These are phyloP conservation scores for Hoplostethus atlanticus DNA, from an alignment of 2,797 vertebrate species.

Conservation along the genomic window DNA sequence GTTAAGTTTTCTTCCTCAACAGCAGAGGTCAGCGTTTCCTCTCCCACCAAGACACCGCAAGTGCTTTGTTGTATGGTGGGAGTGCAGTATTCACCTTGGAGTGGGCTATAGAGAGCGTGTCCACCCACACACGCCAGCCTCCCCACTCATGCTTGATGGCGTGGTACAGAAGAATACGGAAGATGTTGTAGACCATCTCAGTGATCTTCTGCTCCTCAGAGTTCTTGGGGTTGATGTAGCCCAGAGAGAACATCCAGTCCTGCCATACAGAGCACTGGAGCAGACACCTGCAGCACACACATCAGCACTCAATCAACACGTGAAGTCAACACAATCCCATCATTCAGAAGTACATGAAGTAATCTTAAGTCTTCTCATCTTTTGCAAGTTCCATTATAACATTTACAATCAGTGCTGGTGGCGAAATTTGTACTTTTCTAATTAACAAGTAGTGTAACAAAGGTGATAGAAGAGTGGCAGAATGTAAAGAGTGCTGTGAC, in stretches of 20 bases:
- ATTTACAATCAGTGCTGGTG: not conserved
- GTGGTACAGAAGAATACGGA: conserved; percentile 97
- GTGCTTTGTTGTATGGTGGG: conserved; percentile 85
- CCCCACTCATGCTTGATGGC: conserved; percentile 99
- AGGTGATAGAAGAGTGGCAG: not conserved
- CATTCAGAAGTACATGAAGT: not conserved
- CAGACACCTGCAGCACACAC: conserved; percentile 87
- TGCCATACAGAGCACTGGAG: conserved; percentile 99
- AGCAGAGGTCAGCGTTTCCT: conserved; percentile 69
- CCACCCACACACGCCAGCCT: conserved; percentile 99
- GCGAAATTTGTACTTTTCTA: not conserved
- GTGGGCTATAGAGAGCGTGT: conserved; percentile 98
- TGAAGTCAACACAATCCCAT: no score
- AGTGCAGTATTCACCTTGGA: conserved; percentile 92
- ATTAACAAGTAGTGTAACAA: no score
- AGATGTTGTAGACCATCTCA: conserved; percentile 99
- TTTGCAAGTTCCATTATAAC: not conserved
- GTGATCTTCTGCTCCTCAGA: conserved; percentile 96
- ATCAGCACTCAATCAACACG: not conserved
- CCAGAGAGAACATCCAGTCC: conserved; percentile 99
- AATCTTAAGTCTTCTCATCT: conserved; percentile 10
- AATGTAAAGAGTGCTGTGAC: not conserved
- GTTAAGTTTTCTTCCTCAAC: conserved; percentile 28
- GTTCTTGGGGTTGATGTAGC: conserved; percentile 96
- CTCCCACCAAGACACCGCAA: conserved; percentile 70